Evolutionary conservation across 35 echinoderm and acorn worm species (phyloP).

Genomic region (Acanthaster planci): DNA sequence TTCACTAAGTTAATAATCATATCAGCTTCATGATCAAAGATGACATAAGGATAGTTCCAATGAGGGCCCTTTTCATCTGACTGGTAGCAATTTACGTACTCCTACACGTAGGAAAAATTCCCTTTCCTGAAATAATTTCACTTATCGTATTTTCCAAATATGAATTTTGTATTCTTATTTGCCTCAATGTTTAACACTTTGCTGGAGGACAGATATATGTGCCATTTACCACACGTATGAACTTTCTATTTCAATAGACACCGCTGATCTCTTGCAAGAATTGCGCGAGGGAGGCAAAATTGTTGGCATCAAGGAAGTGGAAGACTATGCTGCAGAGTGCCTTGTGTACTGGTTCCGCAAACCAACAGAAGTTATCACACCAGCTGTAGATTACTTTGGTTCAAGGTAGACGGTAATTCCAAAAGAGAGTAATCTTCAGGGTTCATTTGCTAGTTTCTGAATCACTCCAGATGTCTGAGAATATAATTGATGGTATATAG

Average conservation of each 20-base stretch:
- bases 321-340: neutral
- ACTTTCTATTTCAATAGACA: neutral
- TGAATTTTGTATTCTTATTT: too few species aligned
- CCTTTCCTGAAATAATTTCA: too few species aligned
- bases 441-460: neutral
- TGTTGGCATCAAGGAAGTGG: neutral
- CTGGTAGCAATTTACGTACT: too few species aligned
- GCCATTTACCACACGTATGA: too few species aligned
- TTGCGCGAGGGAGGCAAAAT: neutral
- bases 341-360: slow-evolving; percentile 1
- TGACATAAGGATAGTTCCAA: too few species aligned
- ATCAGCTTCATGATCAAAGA: too few species aligned
- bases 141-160: too few species aligned
- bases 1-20: too few species aligned
- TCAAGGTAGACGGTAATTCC: slow-evolving; percentile 30
- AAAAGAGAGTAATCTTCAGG: neutral
- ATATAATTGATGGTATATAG: neutral
- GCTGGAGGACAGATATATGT: too few species aligned
- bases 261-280: neutral
- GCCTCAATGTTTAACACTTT: too few species aligned
- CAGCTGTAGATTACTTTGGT: slow-evolving; percentile 7
- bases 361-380: neutral
- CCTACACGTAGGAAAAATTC: too few species aligned
- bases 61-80: too few species aligned
- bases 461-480: neutral